Evolutionary conservation across 2,888 invertebrate species (phyloP), one percentile per base, ranked within the genome.

Genomic region (Chloromyia formosa): DNA sequence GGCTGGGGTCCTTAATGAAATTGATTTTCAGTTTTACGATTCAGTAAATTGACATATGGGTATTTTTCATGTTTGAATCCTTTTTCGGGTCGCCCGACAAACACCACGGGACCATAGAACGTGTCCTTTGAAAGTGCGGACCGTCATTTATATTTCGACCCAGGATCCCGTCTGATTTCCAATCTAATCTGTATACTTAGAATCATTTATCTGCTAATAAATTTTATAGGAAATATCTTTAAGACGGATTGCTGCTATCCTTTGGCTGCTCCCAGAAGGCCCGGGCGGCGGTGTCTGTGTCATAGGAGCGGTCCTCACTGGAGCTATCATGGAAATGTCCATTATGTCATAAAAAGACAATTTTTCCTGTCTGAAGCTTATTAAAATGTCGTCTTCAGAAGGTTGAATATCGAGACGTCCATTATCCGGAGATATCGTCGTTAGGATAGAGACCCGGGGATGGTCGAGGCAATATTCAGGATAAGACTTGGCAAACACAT

Each of bases 21-120:
- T 69, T 69, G 53, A 69, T 69, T 69, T 53, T 54, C 53, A 53
- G 27, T 54, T 54, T 22, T 66, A 18, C 49, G 66, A 66, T 66
- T 66, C 45, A 12, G 9, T 22, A 45, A 16, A 18, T 45, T 66
- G 18, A 66, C 18, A 16, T 66, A 42, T 42, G 42, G 16, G 35
- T 40, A 35, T 35, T 35, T 27, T 49, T 42, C 45, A 20, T 7
- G 45, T 66, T 22, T 45, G 49, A 45, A 16, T 35, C 27, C 35
- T n/a, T 64, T 35, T 64, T n/a, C 61, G 35, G 27, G 27, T 16
- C 60, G 22, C 9, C 27, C 23, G 3, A 35, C 27, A n/a, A n/a
- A n/a, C n/a, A n/a, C n/a, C n/a, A 35, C 27, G 27, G 27, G 27
- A 35, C 27, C 2, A n/a, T n/a, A n/a, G n/a, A n/a, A n/a, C n/a